A percentile compares a stretch with the other conserved stretches of the same genome.
Evolutionary conservation across 2,888 invertebrate species (phyloP).

Genomic region (Elysia crispata): DNA sequence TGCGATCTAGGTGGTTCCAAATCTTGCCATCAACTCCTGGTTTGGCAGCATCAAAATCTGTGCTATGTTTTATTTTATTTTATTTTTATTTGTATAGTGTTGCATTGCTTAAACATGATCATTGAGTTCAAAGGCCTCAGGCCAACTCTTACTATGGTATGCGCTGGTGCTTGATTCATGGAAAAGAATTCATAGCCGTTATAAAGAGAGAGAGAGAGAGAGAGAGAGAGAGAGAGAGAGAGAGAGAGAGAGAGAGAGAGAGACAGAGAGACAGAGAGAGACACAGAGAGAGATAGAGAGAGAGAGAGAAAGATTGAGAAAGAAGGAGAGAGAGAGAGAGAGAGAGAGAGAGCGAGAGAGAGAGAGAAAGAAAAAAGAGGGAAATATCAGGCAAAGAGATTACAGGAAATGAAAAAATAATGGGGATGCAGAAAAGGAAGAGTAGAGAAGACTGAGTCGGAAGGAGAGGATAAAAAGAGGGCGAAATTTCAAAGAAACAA

Average conservation of each 20-base stretch:
- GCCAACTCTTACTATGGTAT: not conserved
- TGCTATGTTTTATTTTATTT: too few species aligned
- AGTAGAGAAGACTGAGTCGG: too few species aligned
- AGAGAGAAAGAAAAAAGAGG: conserved; percentile 25
- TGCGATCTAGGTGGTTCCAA: not conserved
- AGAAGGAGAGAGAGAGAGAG: not conserved
- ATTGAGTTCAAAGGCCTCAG: not conserved
- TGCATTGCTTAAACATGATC: not conserved
- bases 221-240: conserved; percentile 28
- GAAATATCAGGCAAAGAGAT: not conserved
- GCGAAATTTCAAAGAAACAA: too few species aligned
- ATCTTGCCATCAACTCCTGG: too few species aligned
- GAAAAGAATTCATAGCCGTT: not conserved
- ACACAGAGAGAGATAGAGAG: not conserved
- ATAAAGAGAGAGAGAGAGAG: not conserved
- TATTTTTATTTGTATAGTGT: too few species aligned
- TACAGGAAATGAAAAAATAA: too few species aligned
- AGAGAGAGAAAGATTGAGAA: conserved; percentile 23
- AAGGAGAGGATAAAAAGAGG: too few species aligned
- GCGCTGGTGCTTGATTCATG: not conserved
- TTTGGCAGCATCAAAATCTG: too few species aligned
- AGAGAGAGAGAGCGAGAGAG: conserved; percentile 25
- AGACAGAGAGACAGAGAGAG: too few species aligned
- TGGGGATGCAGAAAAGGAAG: too few species aligned
- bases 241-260: conserved; percentile 16